Evolutionary conservation across 37 sponge, comb jelly and placozoan genomes (phyloP).

Genomic region (Aphrocallistes beatrix): DNA sequence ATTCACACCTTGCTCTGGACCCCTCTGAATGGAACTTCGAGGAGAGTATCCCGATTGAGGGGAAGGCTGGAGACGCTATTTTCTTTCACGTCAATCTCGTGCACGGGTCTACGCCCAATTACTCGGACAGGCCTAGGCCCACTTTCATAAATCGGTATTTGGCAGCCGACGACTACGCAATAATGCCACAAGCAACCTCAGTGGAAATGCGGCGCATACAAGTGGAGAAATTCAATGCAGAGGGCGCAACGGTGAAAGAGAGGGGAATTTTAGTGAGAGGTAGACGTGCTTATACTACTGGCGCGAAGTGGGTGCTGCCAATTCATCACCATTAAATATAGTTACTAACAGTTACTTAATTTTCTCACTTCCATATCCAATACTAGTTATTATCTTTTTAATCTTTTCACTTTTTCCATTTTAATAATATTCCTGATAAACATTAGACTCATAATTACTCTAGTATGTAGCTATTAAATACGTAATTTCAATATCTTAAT

Average conservation of each 20-base stretch:
- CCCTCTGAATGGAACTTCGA: constrained; percentile 6
- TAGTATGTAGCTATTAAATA: no score
- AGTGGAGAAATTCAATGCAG: neutral
- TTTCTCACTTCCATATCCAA: no score
- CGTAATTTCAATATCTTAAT: no score
- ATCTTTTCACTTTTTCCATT: no score
- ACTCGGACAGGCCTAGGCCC: constrained; percentile 12
- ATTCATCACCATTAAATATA: neutral
- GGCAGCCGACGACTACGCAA: neutral
- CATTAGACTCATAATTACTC: no score
- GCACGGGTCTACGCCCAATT: constrained; percentile 25
- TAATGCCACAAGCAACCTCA: neutral
- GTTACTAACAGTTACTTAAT: no score
- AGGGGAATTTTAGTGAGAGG: neutral
- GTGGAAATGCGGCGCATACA: neutral
- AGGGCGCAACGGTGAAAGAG: neutral
- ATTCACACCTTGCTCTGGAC: constrained; percentile 24
- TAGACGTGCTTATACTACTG: neutral
- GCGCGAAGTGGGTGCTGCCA: neutral
- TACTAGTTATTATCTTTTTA: no score
- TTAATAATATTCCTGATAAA: no score
- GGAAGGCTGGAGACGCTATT: constrained; percentile 26
- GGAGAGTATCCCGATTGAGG: constrained; percentile 19
- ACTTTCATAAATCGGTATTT: constrained; percentile 18
- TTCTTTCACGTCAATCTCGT: constrained; percentile 22